Evolutionary conservation across 2,888 invertebrate species (phyloP).

Genomic region (Candidula unifasciata): DNA sequence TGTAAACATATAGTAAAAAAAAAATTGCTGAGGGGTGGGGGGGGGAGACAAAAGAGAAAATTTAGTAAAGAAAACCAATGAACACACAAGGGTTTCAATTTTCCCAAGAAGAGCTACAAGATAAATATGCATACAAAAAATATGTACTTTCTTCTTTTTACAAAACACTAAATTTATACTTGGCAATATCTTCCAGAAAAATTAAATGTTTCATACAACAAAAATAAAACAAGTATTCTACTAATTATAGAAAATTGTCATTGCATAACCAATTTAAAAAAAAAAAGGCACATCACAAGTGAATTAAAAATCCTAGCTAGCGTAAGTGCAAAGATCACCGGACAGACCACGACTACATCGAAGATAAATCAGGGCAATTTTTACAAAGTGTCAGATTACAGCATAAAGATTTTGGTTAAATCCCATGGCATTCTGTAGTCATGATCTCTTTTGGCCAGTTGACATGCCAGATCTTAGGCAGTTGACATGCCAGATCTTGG

Average conservation of each 20-base stretch:
- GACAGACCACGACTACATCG: slow-evolving; percentile 1
- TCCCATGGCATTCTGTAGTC: neutral
- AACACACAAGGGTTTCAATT: slow-evolving; percentile 27
- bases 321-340: slow-evolving; percentile 21
- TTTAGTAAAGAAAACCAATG: neutral
- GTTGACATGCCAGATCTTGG: no score
- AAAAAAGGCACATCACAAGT: slow-evolving; percentile 37
- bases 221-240: neutral
- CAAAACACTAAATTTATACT: slow-evolving; percentile 24
- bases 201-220: neutral
- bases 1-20: no score
- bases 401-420: neutral
- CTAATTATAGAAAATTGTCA: slow-evolving; percentile 27
- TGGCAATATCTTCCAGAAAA: slow-evolving; percentile 12
- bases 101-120: slow-evolving; percentile 36
- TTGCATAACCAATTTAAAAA: slow-evolving; percentile 35
- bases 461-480: no score
- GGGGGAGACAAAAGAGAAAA: neutral
- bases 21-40: neutral
- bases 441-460: neutral
- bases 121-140: slow-evolving; percentile 40
- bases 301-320: slow-evolving; percentile 12
- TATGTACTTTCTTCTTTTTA: slow-evolving; percentile 28
- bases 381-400: neutral
- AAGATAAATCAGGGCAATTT: neutral